Percentiles rank a stretch among this genome's conserved stretches.
These are phyloP conservation scores for Synergus gifuensis DNA, from an alignment of 2,888 invertebrate species.

Conservation along the genomic window DNA sequence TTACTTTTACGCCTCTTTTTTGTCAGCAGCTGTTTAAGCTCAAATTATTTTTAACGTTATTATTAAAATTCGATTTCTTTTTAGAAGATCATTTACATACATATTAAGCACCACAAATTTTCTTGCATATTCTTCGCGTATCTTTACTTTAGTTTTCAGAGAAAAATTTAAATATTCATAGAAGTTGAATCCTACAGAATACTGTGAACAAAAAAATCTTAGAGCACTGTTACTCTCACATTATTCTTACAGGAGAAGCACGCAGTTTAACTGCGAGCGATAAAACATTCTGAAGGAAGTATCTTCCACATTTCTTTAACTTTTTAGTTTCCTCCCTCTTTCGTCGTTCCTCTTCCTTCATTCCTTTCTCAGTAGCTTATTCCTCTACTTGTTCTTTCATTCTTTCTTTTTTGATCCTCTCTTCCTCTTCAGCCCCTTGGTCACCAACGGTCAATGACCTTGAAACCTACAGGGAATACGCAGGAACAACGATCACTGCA, in stretches of 20 bases:
- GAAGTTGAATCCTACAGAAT: neutral
- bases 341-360: slow-evolving; percentile 42
- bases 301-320: neutral
- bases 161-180: neutral
- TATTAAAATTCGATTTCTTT: too few relatives aligned
- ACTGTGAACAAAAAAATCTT: neutral
- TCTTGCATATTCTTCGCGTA: neutral
- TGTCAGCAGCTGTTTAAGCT: neutral
- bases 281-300: neutral
- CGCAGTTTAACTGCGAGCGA: neutral
- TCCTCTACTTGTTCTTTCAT: slow-evolving; percentile 53
- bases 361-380: slow-evolving; percentile 43
- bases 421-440: slow-evolving; percentile 55
- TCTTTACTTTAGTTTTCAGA: neutral
- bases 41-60: neutral
- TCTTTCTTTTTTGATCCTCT: slow-evolving; percentile 44
- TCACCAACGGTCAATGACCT: slow-evolving; percentile 67
- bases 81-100: too few relatives aligned
- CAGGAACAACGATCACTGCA: neutral
- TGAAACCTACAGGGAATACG: slow-evolving; percentile 40
- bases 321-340: neutral
- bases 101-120: neutral
- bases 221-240: neutral
- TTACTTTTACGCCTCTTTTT: neutral
- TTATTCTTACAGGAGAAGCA: neutral